Conservation (phyloP, 2,797 vertebrate genomes). For the Nothura maculosa region DNA sequence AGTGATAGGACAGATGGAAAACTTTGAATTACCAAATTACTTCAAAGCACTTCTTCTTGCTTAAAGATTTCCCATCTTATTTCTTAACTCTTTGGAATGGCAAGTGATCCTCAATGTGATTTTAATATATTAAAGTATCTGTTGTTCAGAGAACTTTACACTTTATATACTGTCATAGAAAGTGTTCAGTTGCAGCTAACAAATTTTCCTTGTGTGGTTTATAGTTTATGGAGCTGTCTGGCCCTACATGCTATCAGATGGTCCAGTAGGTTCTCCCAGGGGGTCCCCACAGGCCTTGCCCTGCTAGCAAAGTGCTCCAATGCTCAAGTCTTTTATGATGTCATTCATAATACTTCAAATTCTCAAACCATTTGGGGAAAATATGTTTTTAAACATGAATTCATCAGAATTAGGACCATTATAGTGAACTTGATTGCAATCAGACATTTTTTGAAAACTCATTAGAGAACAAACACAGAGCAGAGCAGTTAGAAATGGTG, state of each 20-base stretch:
- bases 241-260: background rate
- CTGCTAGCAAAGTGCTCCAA: background rate
- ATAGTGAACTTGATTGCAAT: background rate
- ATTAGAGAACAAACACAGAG: background rate
- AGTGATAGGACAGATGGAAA: background rate
- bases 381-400: background rate
- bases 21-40: background rate
- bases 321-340: background rate
- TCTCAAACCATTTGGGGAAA: background rate
- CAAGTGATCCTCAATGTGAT: background rate
- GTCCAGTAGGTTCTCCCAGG: background rate
- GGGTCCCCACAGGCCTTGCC: background rate
- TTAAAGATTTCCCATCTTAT: background rate
- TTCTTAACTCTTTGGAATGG: background rate
- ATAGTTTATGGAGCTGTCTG: background rate
- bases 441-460: background rate
- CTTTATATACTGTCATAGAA: background rate
- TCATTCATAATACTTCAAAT: background rate
- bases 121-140: background rate
- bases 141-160: background rate
- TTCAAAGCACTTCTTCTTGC: background rate
- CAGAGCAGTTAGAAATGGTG: background rate
- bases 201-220: background rate
- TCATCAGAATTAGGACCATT: background rate
- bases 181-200: background rate